Evolutionary conservation across 2,888 invertebrate species (phyloP), one percentile per base, ranked within the genome.

Genomic region (Coleophora flavipennella): DNA sequence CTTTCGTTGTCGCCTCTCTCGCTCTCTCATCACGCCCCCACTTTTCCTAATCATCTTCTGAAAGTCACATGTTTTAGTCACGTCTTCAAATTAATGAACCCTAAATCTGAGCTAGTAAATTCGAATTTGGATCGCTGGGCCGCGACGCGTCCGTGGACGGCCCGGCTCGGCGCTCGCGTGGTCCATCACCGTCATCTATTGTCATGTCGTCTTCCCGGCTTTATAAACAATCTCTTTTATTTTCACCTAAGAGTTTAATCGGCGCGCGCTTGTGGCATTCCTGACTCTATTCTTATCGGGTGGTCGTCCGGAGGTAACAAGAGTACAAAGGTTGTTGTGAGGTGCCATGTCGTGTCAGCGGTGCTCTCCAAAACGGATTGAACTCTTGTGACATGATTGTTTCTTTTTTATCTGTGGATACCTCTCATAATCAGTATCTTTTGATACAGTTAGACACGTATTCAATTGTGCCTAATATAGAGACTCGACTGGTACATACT

Each of bases 171-270:
- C 58, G 65, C 70, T 62, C 69, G 69, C 63, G 67, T 63, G 67
- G 68, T 72, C 69, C 75, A 79, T 83, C 83, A 77, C 65, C 67
- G 72, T 67, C 71, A 65, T 75, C 81, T 79, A 81, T 81, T 83
- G 81, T 83, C 75, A 76, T 75, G 84, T 78, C 74, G 70, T 74
- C 77, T 78, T 75, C 81, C 73, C 67, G 66, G 70, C 75, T 77
- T 80, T 78, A 79, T 81, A 81, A 80, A 80, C 80, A 81, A 78
- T 78, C 74, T 83, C 73, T 76, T 84, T 83, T 84, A 81, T 83
- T 84, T 83, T 80, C 74, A 79, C 74, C 75, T 74, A 78, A 66
- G 60, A 76, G 74, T 79, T 75, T 79, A 80, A 80, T 80, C 80
- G 78, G 74, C 72, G 72, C 73, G 72, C 71, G 74, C 73, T 78